phyloP scores from a whole-genome alignment of 2,888 invertebrate genomes.

The Syrphus vitripennis region DNA sequence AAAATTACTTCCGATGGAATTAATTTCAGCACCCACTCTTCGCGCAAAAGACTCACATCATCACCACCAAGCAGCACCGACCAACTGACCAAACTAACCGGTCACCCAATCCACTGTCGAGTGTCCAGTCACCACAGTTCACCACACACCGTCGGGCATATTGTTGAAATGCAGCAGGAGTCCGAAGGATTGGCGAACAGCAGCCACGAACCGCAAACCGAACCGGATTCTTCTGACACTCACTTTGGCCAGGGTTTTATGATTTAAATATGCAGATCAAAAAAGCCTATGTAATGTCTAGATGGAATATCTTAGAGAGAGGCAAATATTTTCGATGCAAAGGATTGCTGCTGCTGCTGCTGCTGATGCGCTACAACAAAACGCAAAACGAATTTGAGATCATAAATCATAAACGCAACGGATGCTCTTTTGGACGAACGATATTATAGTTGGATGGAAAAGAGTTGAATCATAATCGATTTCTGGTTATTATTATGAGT shows the following conservation, averaged over 20 bases:
- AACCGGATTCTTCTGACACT: slow-evolving; percentile 66
- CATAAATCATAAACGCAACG: slow-evolving; percentile 68
- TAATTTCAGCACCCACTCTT: slow-evolving; percentile 76
- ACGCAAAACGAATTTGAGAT: slow-evolving; percentile 59
- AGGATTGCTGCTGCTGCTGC: not conserved
- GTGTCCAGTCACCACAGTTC: not conserved
- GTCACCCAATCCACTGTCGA: slow-evolving; percentile 7
- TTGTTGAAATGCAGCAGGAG: slow-evolving; percentile 22
- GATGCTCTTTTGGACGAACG: slow-evolving; percentile 12
- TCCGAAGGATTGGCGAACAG: slow-evolving; percentile 23
- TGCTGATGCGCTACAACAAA: slow-evolving; percentile 23
- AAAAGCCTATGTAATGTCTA: slow-evolving; percentile 52
- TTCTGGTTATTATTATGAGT: slow-evolving; percentile 78
- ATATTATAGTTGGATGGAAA: not conserved
- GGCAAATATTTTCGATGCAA: slow-evolving; percentile 44
- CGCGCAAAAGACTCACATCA: slow-evolving; percentile 36
- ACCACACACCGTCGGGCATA: slow-evolving; percentile 19
- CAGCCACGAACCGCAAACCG: slow-evolving; percentile 30
- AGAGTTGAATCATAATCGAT: slow-evolving; percentile 79
- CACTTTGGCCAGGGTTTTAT: slow-evolving; percentile 47
- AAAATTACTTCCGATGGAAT: slow-evolving; percentile 76
- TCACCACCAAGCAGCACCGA: slow-evolving; percentile 9
- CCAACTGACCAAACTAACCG: slow-evolving; percentile 15
- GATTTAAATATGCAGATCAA: slow-evolving; percentile 71
- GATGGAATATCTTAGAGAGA: slow-evolving; percentile 35